Percentiles rank a stretch among this genome's conserved stretches.
phyloP scores from a whole-genome alignment of 2,888 invertebrate genomes.

The Apocheima hispidaria region DNA sequence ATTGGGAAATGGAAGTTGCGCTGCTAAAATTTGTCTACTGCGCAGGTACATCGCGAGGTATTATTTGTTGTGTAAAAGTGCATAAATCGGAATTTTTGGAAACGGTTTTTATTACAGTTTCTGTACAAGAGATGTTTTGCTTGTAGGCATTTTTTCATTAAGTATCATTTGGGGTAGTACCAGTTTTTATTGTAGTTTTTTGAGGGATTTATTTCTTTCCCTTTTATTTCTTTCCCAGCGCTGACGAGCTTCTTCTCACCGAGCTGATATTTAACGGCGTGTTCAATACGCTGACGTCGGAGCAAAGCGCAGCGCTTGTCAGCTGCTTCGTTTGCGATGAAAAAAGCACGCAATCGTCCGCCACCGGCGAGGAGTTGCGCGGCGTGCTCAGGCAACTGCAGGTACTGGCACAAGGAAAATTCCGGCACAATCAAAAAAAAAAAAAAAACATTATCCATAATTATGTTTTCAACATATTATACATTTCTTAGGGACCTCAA shows the following conservation, averaged over 20 bases:
- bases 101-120: slow-evolving; percentile 18
- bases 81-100: slow-evolving; percentile 19
- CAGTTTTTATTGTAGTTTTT: too few relatives aligned
- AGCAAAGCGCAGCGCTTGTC: slow-evolving; percentile 94
- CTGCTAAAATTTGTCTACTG: too few relatives aligned
- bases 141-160: too few relatives aligned
- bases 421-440: too few relatives aligned
- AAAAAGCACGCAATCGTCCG: slow-evolving; percentile 92
- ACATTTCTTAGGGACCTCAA: too few relatives aligned
- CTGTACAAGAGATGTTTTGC: background rate
- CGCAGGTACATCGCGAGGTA: too few relatives aligned
- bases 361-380: slow-evolving; percentile 93
- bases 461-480: too few relatives aligned
- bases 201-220: background rate
- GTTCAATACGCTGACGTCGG: slow-evolving; percentile 93
- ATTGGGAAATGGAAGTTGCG: too few relatives aligned
- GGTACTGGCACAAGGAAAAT: slow-evolving; percentile 69
- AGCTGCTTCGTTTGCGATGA: slow-evolving; percentile 98
- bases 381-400: slow-evolving; percentile 96
- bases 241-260: slow-evolving; percentile 98
- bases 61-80: too few relatives aligned
- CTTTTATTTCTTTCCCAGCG: slow-evolving; percentile 75
- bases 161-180: too few relatives aligned
- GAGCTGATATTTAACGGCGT: slow-evolving; percentile 99
- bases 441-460: too few relatives aligned